phyloP scores from a whole-genome alignment of 35 echinoderm and acorn worm genomes.

The Lytechinus pictus region DNA sequence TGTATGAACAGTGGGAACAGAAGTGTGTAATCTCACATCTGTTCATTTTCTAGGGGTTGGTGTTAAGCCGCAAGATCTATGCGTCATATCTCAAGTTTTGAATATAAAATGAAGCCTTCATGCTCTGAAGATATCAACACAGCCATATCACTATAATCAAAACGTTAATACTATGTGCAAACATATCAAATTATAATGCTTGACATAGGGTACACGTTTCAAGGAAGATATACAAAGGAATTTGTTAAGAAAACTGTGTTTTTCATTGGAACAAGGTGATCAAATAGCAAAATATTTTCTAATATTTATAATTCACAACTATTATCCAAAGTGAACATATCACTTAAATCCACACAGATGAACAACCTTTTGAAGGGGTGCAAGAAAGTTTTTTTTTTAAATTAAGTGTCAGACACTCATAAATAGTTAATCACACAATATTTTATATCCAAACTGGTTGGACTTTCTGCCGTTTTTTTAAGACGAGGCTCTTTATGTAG shows the following conservation, averaged over 20 bases:
- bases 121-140: neutral
- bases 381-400: neutral
- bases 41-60: neutral
- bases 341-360: no score
- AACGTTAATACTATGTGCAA: neutral
- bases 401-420: neutral
- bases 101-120: slow-evolving; percentile 6
- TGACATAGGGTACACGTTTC: no score
- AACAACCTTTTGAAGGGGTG: neutral
- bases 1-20: neutral
- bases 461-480: neutral
- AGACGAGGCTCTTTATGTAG: no score
- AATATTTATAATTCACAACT: no score
- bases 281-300: no score
- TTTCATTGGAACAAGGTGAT: no score
- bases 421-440: neutral
- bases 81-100: slow-evolving; percentile 8
- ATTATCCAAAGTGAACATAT: no score
- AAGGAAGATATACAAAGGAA: no score
- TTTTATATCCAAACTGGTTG: neutral
- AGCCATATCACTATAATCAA: neutral
- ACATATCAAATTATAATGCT: no score
- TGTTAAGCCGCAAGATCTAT: slow-evolving; percentile 18
- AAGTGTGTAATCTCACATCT: slow-evolving; percentile 10
- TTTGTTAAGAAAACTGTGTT: no score